Conservation (phyloP, 1,140 invertebrate species). For the Bombus polaris region DNA sequence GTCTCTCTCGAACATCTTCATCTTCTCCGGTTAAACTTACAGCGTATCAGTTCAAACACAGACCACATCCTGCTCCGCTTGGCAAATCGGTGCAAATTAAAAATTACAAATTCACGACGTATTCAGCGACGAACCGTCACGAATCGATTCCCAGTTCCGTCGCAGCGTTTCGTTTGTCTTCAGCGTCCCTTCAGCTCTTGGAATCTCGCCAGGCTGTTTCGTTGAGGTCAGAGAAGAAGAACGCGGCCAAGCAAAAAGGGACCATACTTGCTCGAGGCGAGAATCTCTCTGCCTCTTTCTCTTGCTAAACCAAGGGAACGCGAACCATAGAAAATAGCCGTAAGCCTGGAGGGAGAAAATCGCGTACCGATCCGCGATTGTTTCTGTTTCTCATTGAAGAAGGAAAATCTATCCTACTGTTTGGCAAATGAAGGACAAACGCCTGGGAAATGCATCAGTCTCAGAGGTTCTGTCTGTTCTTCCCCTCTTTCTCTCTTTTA, state of each 20-base stretch:
- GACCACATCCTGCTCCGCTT: not conserved
- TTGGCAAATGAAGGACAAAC: conserved; percentile 63
- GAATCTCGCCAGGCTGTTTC: not conserved
- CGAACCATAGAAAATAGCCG: not conserved
- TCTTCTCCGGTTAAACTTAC: not conserved
- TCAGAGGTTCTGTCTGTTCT: conserved; percentile 4
- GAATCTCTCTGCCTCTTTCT: not conserved
- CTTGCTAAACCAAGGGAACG: not conserved
- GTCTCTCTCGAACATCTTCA: not conserved
- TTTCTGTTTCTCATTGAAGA: conserved; percentile 5
- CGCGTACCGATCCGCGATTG: conserved; percentile 26
- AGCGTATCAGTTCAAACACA: not conserved
- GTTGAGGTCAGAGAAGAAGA: not conserved
- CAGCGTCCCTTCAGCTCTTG: not conserved
- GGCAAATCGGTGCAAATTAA: conserved; percentile 6
- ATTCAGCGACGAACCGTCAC: not conserved
- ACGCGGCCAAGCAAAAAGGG: not conserved
- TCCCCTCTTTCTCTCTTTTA: conserved; percentile 63
- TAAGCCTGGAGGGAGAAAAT: not conserved
- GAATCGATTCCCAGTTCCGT: not conserved
- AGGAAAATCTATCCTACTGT: conserved; percentile 49
- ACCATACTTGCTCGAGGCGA: not conserved
- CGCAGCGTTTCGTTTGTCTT: not conserved
- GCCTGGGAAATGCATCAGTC: conserved; percentile 32
- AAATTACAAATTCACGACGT: conserved; percentile 31